phyloP scores from a whole-genome alignment of 2,113 vertebrate species.

The Trogon melanurus region DNA sequence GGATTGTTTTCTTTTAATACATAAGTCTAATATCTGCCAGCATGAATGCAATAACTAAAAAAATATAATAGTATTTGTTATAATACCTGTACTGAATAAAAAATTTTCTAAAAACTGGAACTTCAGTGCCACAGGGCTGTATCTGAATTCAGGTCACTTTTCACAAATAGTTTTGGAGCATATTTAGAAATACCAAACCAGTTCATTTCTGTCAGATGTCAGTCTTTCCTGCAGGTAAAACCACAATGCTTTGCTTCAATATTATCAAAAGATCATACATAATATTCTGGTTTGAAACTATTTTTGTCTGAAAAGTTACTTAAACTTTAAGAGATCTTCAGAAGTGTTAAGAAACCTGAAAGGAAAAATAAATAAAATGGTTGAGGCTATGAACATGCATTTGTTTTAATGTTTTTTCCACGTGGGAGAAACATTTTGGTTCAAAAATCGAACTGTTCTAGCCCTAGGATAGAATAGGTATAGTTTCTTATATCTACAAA shows the following conservation, averaged over 20 bases:
- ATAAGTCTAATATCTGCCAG: neutral
- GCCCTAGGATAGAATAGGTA: neutral
- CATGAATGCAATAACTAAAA: neutral
- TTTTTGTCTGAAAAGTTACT: neutral
- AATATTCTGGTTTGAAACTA: neutral
- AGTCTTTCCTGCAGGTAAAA: neutral
- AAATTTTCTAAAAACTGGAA: neutral
- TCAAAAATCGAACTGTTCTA: neutral
- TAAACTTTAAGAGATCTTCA: neutral
- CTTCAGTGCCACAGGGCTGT: neutral
- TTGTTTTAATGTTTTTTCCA: neutral
- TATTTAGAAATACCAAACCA: neutral
- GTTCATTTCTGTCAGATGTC: neutral
- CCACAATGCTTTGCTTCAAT: neutral
- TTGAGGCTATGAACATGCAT: neutral
- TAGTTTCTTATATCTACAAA: neutral
- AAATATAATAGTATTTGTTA: neutral
- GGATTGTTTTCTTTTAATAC: rapidly evolving
- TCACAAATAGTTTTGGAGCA: neutral
- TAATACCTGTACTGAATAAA: neutral
- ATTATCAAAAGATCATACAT: neutral
- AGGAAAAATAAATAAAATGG: neutral
- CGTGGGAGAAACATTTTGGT: neutral
- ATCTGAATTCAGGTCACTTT: neutral
- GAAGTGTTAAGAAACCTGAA: neutral